Base-by-base conservation (phyloP, 2,113 vertebrate genomes). In the Sitta europaea region DNA sequence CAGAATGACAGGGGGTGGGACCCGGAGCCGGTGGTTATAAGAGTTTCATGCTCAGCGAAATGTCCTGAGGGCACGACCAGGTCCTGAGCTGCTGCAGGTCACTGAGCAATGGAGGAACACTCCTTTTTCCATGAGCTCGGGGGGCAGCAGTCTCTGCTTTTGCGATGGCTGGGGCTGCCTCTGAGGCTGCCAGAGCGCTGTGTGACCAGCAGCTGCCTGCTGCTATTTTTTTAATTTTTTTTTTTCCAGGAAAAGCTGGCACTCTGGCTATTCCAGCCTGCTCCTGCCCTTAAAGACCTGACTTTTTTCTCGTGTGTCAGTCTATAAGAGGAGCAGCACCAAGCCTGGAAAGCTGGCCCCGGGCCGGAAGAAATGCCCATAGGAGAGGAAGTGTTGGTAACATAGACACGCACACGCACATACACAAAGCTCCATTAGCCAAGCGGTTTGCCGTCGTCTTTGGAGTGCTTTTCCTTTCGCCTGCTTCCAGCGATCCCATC, bases 311-410 rank as follows among this genome's bases (percentile, higher is more conserved):
- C 28, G 53, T 4, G 2, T 71, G 68, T 42, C 58, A 2, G 42
- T 38, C 33, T 22, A 24, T 66, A 80, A 62, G 79, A 78, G 71
- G 57, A 92, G 83, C 67, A 91, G 76, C 47, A 86, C 33, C 73
- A 27, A 71, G 27, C 28, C 65, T 66, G 85, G 87, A 94, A 80
- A 90, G 62, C 68, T 94, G 82, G 53, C 68, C 62, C 11, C 25
- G 14, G 35, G 76, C 57, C 36, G 15, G 78, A 54, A 86, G 73
- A 77, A 67, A 83, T 76, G 66, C 78, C 88, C 71, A 2, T 29
- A 55, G 10, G n/a, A 70, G 62, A 94, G 96, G 96, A 96, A 96
- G 90, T n/a, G 55, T 82, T 92, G 86, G 61, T 93, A 68, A 35
- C 4, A 87, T 23, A 29, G 18, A 47, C 20, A 67, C 45, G 38